Percentiles rank a stretch among this genome's conserved stretches.
Evolutionary conservation across 1,140 invertebrate species (phyloP).

Genomic region (Hyphantria cunea): DNA sequence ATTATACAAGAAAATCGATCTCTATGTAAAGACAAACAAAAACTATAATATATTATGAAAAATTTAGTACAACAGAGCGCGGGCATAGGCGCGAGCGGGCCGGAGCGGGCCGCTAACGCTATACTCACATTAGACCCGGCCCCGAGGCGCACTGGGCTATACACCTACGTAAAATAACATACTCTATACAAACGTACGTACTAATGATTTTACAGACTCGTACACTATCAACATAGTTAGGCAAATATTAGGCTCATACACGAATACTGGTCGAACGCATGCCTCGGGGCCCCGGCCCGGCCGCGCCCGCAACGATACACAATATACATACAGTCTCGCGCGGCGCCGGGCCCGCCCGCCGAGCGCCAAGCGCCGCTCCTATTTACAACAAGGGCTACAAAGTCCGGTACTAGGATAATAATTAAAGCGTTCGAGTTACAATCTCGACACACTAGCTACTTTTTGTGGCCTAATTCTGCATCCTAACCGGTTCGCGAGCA

Average conservation of each 20-base stretch:
- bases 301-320: conserved; percentile 28
- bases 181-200: conserved; percentile 25
- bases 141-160: conserved; percentile 26
- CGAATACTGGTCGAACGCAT: conserved; percentile 23
- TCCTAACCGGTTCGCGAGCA: background rate
- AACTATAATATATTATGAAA: conserved; percentile 80
- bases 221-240: background rate
- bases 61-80: conserved; percentile 72
- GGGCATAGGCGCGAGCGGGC: conserved; percentile 45
- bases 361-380: conserved; percentile 34
- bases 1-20: conserved; percentile 73
- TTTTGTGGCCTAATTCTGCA: background rate
- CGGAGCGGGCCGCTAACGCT: conserved; percentile 5
- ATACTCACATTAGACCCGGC: conserved; percentile 4
- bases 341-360: conserved; percentile 30
- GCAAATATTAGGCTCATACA: conserved; percentile 1
- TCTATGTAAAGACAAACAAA: conserved; percentile 79
- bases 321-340: conserved; percentile 17
- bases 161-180: conserved; percentile 12
- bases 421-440: conserved; percentile 64
- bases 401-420: conserved; percentile 67
- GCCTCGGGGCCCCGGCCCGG: conserved; percentile 23
- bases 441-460: conserved; percentile 1
- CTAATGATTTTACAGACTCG: conserved; percentile 20
- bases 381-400: conserved; percentile 70